Evolutionary conservation across 2,797 vertebrate genomes (phyloP).

Genomic region (Poecilia picta): DNA sequence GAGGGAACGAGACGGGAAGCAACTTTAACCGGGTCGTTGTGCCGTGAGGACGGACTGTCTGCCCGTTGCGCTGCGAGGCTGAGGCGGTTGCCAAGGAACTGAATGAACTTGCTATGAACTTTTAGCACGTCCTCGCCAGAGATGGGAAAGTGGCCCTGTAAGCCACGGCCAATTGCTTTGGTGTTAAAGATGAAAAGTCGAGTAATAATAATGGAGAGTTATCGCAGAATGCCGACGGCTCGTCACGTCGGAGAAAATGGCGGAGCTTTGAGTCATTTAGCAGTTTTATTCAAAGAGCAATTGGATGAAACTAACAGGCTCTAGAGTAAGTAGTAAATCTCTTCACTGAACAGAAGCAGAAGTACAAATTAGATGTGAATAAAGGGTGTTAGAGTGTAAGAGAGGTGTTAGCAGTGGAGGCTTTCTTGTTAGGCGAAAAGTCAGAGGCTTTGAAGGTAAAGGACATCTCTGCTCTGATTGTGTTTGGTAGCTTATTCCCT

Average conservation of each 20-base stretch:
- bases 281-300: background rate
- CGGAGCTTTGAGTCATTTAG: background rate
- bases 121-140: slow-evolving; percentile 24
- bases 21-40: slow-evolving; percentile 10
- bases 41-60: slow-evolving; percentile 31
- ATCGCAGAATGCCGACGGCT: background rate
- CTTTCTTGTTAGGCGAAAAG: background rate
- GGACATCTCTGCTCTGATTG: background rate
- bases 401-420: background rate
- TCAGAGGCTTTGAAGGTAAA: background rate
- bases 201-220: background rate
- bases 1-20: slow-evolving; percentile 3
- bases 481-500: background rate
- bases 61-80: slow-evolving; percentile 43
- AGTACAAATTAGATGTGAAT: background rate
- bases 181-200: background rate
- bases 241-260: too few species aligned
- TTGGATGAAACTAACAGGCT: too few species aligned
- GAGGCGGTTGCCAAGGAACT: slow-evolving; percentile 68
- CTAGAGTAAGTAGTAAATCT: background rate
- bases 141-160: slow-evolving; percentile 7
- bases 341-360: background rate
- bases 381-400: background rate
- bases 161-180: slow-evolving; percentile 6
- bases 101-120: slow-evolving; percentile 64